Evolutionary conservation across 2,797 vertebrate species (phyloP), one percentile per base, ranked within the genome.

Genomic region (Aplochiton taeniatus): DNA sequence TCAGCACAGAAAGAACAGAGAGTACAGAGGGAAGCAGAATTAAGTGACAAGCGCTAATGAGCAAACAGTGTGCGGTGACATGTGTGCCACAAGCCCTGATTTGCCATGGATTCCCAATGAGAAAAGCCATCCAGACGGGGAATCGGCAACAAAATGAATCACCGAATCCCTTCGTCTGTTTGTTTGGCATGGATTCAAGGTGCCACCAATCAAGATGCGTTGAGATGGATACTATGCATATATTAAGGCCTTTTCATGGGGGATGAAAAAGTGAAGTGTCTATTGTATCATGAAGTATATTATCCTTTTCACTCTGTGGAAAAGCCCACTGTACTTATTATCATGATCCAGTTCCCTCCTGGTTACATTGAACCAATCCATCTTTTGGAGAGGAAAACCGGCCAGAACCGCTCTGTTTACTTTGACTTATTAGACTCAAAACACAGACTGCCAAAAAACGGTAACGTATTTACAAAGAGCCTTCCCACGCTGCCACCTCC

Each of bases 41-140:
- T 58, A 70, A 70, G 56, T 58, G 61, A 63, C 61, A 41, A 46
- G 52, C 41, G 18, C 54, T 64, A 63, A 69, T 59, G 56, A 70
- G 47, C 61, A 63, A 58, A 70, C 56, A 62, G 66, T 51, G 61
- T 64, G 54, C 49, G 19, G 47, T 31, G 61, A 58, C 61, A 64
- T 64, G 61, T 59, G 61, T 59, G 68, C 61, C 46, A 51, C 60
- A 5, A 19, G 46, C 59, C 42, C 60, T 13, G 66, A 20, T 69
- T 45, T 45, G 53, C 46, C 66, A 45, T 41, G 53, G 60, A 43
- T 50, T 48, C 45, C 16, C 59, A 41, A 16, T 20, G 59, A 49
- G 49, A 17, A 18, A 43, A 62, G 59, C 53, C 52, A 45, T 48
- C 12, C 66, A 20, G 59, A 2, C 59, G 48, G 59, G 46, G 51